Evolutionary conservation across 2,888 invertebrate genomes (phyloP).

Genomic region (Nebria brevicollis): DNA sequence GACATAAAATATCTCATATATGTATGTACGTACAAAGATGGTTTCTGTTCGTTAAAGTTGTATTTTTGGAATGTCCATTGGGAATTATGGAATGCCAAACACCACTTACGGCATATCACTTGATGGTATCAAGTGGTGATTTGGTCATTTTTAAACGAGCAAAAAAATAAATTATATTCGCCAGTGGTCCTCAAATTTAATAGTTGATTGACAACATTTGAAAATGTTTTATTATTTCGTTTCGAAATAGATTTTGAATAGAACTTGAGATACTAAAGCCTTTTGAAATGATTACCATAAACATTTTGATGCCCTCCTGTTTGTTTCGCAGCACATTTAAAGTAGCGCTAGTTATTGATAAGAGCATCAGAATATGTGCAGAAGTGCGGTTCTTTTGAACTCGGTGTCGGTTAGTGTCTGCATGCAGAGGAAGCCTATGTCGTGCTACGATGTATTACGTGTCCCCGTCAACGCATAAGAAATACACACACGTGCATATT

Average conservation of each 20-base stretch:
- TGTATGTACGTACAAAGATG: not conserved
- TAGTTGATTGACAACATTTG: too few species aligned
- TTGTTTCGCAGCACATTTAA: not conserved
- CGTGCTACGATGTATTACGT: not conserved
- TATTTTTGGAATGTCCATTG: not conserved
- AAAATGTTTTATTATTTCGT: too few species aligned
- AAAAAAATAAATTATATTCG: not conserved
- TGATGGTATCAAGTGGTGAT: not conserved
- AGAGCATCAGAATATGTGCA: not conserved
- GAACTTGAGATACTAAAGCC: too few species aligned
- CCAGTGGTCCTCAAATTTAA: too few species aligned
- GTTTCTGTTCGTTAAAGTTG: not conserved
- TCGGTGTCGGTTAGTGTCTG: constrained; percentile 1
- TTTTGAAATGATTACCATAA: not conserved
- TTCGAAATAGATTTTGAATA: too few species aligned
- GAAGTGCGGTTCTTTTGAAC: not conserved
- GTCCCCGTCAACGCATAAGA: not conserved
- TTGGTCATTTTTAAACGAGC: not conserved
- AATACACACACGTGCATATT: not conserved
- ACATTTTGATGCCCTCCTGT: not conserved
- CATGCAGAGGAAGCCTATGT: not conserved
- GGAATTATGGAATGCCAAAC: not conserved
- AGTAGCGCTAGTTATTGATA: not conserved
- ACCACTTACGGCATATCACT: not conserved
- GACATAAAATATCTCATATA: too few species aligned